phyloP scores from a whole-genome alignment of 2,797 vertebrate genomes.

The Danio tinwini region DNA sequence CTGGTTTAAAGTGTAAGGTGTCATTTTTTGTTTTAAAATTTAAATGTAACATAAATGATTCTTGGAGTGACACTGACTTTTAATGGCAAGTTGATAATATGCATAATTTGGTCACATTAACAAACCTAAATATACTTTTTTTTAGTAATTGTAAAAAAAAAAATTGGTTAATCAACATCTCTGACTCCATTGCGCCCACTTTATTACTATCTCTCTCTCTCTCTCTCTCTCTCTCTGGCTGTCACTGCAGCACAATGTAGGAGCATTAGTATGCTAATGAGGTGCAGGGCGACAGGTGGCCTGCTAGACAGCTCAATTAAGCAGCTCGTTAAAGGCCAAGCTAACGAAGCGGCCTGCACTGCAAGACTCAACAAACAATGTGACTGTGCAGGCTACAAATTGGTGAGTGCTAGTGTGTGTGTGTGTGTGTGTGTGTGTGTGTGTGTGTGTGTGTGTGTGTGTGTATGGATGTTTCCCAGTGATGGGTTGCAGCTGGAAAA shows the following conservation, averaged over 20 bases:
- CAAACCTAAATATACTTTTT: background rate
- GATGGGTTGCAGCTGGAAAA: no score
- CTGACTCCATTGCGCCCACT: slow-evolving; percentile 21
- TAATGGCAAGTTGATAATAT: background rate
- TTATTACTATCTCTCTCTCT: slow-evolving; percentile 80
- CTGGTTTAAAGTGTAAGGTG: no score
- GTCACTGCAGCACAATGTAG: slow-evolving; percentile 89
- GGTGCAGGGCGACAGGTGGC: slow-evolving; percentile 98
- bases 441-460: slow-evolving; percentile 35
- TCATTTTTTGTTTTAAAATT: no score
- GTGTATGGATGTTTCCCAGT: no score
- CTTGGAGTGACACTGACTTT: background rate
- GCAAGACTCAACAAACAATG: slow-evolving; percentile 94
- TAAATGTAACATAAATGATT: no score
- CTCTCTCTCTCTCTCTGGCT: slow-evolving; percentile 81
- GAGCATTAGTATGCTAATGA: slow-evolving; percentile 99
- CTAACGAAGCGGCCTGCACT: slow-evolving; percentile 98
- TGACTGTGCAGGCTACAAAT: slow-evolving; percentile 98
- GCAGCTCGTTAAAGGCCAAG: slow-evolving; percentile 99
- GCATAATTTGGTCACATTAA: background rate
- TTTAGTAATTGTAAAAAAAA: slow-evolving; percentile 3
- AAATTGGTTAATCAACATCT: slow-evolving; percentile 23
- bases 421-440: slow-evolving; percentile 39
- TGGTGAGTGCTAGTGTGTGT: slow-evolving; percentile 73
- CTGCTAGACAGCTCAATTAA: slow-evolving; percentile 99